Evolutionary conservation across 1,140 invertebrate species (phyloP).

Genomic region (Aphelinus certus): DNA sequence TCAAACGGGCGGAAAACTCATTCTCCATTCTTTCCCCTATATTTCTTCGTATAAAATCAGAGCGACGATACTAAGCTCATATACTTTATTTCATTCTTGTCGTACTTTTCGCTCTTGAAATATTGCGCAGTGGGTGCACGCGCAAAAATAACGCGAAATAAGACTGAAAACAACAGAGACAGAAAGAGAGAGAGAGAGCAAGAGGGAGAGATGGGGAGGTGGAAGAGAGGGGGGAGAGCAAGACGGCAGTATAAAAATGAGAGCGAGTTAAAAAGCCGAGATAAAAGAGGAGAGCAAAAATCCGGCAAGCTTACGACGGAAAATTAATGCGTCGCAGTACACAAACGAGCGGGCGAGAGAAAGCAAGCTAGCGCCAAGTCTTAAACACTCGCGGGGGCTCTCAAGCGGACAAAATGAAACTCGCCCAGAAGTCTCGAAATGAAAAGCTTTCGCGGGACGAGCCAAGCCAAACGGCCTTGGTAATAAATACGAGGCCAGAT

Average conservation of each 20-base stretch:
- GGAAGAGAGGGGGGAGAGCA: not conserved
- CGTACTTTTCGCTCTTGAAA: conserved; percentile 22
- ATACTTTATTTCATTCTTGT: conserved; percentile 24
- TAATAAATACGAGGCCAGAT: conserved; percentile 52
- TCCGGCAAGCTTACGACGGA: conserved; percentile 13
- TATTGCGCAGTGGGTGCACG: conserved; percentile 2
- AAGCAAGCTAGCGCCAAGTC: conserved; percentile 5
- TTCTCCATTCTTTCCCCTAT: conserved; percentile 9
- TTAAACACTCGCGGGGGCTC: conserved; percentile 8
- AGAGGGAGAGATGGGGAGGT: not conserved
- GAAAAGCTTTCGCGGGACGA: conserved; percentile 3
- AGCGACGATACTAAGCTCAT: conserved; percentile 34
- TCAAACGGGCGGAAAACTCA: conserved; percentile 20
- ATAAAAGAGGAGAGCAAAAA: conserved; percentile 32
- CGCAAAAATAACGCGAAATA: conserved; percentile 22
- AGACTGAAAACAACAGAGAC: not conserved
- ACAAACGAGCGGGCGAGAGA: conserved; percentile 7
- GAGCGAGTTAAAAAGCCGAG: conserved; percentile 21
- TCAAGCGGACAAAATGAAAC: conserved; percentile 31
- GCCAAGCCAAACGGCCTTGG: not conserved
- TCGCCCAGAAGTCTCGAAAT: conserved; percentile 38
- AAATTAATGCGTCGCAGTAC: conserved; percentile 29
- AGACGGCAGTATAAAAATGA: not conserved
- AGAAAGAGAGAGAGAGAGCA: not conserved
- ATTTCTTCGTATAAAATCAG: conserved; percentile 5